Evolutionary conservation across 2,797 vertebrate genomes (phyloP), one percentile per base, ranked within the genome.

Genomic region (Falco cherrug): DNA sequence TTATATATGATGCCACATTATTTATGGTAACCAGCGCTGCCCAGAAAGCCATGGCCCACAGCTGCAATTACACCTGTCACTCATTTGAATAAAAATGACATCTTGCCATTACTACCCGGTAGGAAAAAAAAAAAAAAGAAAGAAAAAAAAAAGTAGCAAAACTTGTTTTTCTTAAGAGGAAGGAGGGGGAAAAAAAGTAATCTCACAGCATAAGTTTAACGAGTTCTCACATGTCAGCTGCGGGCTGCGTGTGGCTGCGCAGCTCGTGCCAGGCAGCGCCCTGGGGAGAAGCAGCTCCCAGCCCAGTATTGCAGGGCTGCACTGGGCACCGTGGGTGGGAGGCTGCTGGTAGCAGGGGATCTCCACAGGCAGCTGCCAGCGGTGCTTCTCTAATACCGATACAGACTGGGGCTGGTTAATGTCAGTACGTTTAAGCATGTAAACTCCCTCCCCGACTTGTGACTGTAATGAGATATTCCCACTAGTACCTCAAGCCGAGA

Each of bases 401-500:
- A 69, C 29, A 51, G 20, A 54, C 10, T 65, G 61, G 18, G 28
- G 48, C 51, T 65, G 61, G 53, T 64, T 80, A 51, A 71, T 89
- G 59, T 31, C 29, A 25, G 33, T 41, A 16, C 33, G 26, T 20
- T 76, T 59, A 92, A 85, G 39, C 76, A 89, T 54, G 80, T 48
- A 95, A 92, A 95, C 89, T 84, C 68, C 73, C 84, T 64, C 35
- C 13, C 41, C 18, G 26, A 43, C 85, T 76, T 76, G 64, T 83
- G 90, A 48, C 64, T 88, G 9, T 33, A 94, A 71, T 65, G 71
- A 88, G 70, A 91, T 85, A 86, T 93, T 91, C 84, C 43, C 39
- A 90, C 37, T 81, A 29, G 48, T 64, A 84, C 41, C 43, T 25
- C 87, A 68, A 81, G 29, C 18, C 69, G 87, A 60, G 43, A 67